phyloP scores from a whole-genome alignment of 2,797 vertebrate species.

The Malurus splendens region DNA sequence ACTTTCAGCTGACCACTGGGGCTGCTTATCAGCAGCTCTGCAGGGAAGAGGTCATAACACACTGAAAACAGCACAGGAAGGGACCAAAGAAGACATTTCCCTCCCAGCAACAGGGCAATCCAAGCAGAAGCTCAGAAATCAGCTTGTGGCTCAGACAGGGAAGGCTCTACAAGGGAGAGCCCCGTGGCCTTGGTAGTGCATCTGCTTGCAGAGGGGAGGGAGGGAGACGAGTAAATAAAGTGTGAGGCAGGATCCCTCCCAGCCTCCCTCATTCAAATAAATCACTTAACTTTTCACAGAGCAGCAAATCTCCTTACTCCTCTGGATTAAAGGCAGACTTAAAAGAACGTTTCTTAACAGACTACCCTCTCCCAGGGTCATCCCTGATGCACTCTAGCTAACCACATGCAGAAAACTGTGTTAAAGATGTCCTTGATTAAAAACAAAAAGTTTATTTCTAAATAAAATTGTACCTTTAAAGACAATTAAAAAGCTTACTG shows the following conservation, averaged over 20 bases:
- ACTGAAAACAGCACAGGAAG: background rate
- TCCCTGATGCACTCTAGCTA: background rate
- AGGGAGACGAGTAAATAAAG: background rate
- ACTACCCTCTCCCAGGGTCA: background rate
- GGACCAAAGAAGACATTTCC: background rate
- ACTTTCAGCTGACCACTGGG: background rate
- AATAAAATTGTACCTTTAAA: background rate
- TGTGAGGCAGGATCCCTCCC: background rate
- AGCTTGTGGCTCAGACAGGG: fast-evolving
- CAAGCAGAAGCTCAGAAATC: background rate
- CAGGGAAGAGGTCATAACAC: background rate
- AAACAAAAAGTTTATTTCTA: background rate
- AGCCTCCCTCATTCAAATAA: background rate
- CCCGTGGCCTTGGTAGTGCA: background rate
- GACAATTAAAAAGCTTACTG: background rate
- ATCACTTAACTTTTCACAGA: slow-evolving; percentile 31
- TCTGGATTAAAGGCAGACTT: slow-evolving; percentile 17
- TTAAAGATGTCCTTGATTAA: background rate
- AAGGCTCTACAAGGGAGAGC: background rate
- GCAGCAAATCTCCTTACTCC: background rate
- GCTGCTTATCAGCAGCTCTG: background rate
- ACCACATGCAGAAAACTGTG: background rate
- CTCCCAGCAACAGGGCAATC: background rate
- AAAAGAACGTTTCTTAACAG: background rate
- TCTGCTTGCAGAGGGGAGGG: background rate